Evolutionary conservation across 2,888 invertebrate genomes (phyloP).

Genomic region (Drosophila meridionalis): DNA sequence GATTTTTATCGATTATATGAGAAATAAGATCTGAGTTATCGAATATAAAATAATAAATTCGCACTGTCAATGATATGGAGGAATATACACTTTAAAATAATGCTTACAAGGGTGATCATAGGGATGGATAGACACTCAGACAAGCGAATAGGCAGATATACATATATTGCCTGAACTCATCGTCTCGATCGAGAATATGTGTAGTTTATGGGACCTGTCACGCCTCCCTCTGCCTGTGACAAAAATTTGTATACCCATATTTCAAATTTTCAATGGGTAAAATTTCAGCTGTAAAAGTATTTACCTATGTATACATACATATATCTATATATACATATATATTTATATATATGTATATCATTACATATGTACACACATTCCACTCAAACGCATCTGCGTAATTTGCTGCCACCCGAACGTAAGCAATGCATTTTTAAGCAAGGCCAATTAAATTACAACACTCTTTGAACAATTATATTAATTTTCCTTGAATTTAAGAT

Average conservation of each 20-base stretch:
- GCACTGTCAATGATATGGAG: no score
- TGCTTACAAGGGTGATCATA: no score
- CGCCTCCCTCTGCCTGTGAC: background rate
- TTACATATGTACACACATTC: background rate
- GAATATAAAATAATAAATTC: no score
- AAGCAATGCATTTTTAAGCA: conserved; percentile 31
- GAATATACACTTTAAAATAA: no score
- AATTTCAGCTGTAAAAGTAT: background rate
- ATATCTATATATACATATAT: background rate
- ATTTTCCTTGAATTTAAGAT: conserved; percentile 1
- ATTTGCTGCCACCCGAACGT: conserved; percentile 18
- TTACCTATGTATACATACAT: background rate
- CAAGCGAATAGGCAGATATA: no score
- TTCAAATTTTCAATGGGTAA: background rate
- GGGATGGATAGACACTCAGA: no score
- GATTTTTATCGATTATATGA: no score
- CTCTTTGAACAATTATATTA: conserved; percentile 13
- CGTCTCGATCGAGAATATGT: background rate
- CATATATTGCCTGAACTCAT: no score
- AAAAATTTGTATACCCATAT: background rate
- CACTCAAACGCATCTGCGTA: conserved; percentile 52
- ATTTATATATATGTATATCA: background rate
- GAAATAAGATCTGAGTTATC: no score
- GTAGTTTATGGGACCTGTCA: background rate
- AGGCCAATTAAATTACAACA: conserved; percentile 53